Conservation (phyloP, 2,888 invertebrate genomes). For the Meliscaeva auricollis region DNA sequence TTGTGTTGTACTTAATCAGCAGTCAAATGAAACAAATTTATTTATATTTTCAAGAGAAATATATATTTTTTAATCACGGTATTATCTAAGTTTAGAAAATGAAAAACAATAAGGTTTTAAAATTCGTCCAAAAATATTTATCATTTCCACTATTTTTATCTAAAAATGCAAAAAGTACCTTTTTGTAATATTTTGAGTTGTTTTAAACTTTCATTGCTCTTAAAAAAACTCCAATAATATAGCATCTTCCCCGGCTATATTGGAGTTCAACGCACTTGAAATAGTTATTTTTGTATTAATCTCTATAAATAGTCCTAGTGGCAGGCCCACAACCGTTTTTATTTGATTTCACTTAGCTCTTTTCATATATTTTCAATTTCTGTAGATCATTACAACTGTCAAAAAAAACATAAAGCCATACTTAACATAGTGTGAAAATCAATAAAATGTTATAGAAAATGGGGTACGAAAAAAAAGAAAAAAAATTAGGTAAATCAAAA, state of each 20-base stretch:
- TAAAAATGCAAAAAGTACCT: slow-evolving; percentile 6
- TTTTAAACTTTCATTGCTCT: too few relatives aligned
- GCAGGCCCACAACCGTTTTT: slow-evolving; percentile 42
- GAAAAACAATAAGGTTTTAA: slow-evolving; percentile 5
- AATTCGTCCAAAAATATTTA: slow-evolving; percentile 30
- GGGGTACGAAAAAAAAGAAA: slow-evolving; percentile 60
- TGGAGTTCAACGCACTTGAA: slow-evolving; percentile 78
- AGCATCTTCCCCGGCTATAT: slow-evolving; percentile 84
- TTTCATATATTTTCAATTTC: slow-evolving; percentile 7
- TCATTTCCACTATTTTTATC: slow-evolving; percentile 12
- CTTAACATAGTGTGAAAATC: slow-evolving; percentile 54
- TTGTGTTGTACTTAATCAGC: neutral
- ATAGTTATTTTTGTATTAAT: slow-evolving; percentile 31
- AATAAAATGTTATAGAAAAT: slow-evolving; percentile 30
- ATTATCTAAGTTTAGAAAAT: slow-evolving; percentile 14
- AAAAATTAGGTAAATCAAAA: slow-evolving; percentile 48
- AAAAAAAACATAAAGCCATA: slow-evolving; percentile 78
- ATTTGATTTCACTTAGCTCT: slow-evolving; percentile 16
- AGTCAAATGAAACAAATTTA: neutral
- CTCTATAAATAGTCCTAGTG: slow-evolving; percentile 49
- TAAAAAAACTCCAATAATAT: slow-evolving; percentile 80
- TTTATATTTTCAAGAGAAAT: slow-evolving; percentile 29
- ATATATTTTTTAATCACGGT: neutral
- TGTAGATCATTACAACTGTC: slow-evolving; percentile 11
- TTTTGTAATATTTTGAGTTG: slow-evolving; percentile 36